Evolutionary conservation across 2,888 invertebrate species (phyloP), one percentile per base, ranked within the genome.

Genomic region (Orthonevra nobilis): DNA sequence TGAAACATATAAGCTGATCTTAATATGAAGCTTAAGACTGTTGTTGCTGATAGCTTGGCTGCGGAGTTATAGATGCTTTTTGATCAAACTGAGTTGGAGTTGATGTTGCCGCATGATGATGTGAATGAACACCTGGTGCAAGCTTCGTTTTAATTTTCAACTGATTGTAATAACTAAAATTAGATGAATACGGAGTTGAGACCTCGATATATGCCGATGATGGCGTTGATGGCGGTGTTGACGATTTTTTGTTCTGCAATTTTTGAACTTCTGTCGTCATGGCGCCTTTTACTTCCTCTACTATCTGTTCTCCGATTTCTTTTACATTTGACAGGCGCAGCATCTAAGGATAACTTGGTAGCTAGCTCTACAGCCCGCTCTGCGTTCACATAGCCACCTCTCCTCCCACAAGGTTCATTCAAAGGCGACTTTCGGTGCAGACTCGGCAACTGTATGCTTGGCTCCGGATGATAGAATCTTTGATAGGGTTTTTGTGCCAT

Each of bases 241-340:
- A 6, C 10, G 64, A 15, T 10, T 7, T 15, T n/a, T 54, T 20
- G 20, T 2, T 12, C 4, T 7, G n/a, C n/a, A n/a, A n/a, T n/a
- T n/a, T n/a, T n/a, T n/a, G n/a, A n/a, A n/a, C n/a, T n/a, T n/a
- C n/a, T n/a, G n/a, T n/a, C n/a, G n/a, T n/a, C n/a, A n/a, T n/a
- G n/a, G n/a, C n/a, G n/a, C n/a, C n/a, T n/a, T n/a, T n/a, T n/a
- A n/a, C n/a, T n/a, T n/a, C n/a, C n/a, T n/a, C 9, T 7, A 26
- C 19, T 30, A 19, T 26, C 2, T 10, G 42, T 30, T 12, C 2
- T 14, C 26, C 20, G 1, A 5, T 32, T 42, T 40, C n/a, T 72
- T 84, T 84, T 0, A 86, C 84, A 85, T 68, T 84, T 86, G 1
- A 86, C 85, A 54, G 85, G 86, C 1, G 84, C 83, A 19, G 83